Evolutionary conservation across 2,888 invertebrate genomes (phyloP).

Genomic region (Polyommatus iphigenia): DNA sequence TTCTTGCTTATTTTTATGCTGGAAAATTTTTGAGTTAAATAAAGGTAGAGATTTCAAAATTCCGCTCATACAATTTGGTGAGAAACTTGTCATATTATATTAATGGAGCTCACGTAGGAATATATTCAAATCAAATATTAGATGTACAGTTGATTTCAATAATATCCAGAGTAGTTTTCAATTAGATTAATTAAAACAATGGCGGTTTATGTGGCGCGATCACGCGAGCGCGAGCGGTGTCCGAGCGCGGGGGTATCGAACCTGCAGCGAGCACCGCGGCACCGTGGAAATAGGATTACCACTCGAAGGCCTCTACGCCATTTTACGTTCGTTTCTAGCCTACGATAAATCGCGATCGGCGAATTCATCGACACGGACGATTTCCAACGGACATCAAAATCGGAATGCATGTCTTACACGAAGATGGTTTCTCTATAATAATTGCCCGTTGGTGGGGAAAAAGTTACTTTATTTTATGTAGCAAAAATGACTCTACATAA

Average conservation of each 20-base stretch:
- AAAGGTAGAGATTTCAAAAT: not conserved
- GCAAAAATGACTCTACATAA: not conserved
- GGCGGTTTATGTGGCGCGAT: slow-evolving; percentile 49
- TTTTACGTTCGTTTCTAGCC: slow-evolving; percentile 61
- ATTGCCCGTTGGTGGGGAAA: not conserved
- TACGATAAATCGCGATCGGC: slow-evolving; percentile 43
- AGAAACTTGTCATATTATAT: not conserved
- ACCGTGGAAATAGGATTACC: slow-evolving; percentile 75
- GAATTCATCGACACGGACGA: slow-evolving; percentile 18
- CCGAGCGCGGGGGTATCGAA: slow-evolving; percentile 62
- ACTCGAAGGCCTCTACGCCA: slow-evolving; percentile 64
- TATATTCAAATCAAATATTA: too few species aligned
- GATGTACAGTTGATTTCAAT: not conserved
- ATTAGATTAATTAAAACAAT: slow-evolving; percentile 58
- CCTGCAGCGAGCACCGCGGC: slow-evolving; percentile 69
- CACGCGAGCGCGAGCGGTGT: slow-evolving; percentile 52
- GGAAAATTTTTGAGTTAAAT: not conserved
- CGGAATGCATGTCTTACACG: slow-evolving; percentile 1
- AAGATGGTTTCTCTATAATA: slow-evolving; percentile 1
- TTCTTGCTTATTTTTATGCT: not conserved
- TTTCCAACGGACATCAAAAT: slow-evolving; percentile 22
- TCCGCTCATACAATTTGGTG: not conserved
- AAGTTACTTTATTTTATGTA: not conserved
- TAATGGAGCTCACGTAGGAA: not conserved
- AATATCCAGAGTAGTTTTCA: slow-evolving; percentile 42